Conservation (phyloP, 2,888 invertebrate genomes). For the Coelopa pilipes region DNA sequence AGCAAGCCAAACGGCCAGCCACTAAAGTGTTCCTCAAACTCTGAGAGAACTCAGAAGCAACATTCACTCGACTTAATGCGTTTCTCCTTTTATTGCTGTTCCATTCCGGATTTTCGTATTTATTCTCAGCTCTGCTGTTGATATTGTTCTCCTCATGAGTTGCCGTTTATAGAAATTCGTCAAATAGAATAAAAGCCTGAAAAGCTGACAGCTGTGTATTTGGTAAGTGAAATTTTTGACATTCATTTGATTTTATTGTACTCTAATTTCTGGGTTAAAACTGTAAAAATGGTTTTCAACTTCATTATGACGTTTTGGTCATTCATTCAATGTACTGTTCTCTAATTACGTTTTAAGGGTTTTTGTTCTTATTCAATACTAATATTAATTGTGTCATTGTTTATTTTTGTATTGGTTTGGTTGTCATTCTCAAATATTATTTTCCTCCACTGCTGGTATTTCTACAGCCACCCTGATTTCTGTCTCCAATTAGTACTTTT, state of each 20-base stretch:
- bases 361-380: neutral
- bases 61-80: slow-evolving; percentile 14
- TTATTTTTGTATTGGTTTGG: slow-evolving; percentile 18
- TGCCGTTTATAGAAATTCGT: slow-evolving; percentile 11
- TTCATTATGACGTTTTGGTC: neutral
- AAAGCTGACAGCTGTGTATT: slow-evolving; percentile 31
- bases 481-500: neutral
- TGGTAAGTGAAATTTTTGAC: slow-evolving; percentile 36
- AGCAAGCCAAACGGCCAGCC: neutral
- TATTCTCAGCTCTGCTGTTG: slow-evolving; percentile 10
- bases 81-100: slow-evolving; percentile 24
- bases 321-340: neutral
- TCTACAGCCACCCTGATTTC: too few relatives aligned
- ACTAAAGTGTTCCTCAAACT: slow-evolving; percentile 15
- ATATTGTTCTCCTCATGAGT: slow-evolving; percentile 10
- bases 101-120: slow-evolving; percentile 13
- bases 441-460: neutral
- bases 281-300: slow-evolving; percentile 11
- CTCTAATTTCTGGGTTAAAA: slow-evolving; percentile 26
- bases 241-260: slow-evolving; percentile 18
- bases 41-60: slow-evolving; percentile 3
- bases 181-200: slow-evolving; percentile 32
- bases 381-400: neutral
- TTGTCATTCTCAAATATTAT: neutral
- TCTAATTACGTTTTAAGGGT: slow-evolving; percentile 12